phyloP scores from a whole-genome alignment of 2,113 vertebrate species.

The Redunca redunca region DNA sequence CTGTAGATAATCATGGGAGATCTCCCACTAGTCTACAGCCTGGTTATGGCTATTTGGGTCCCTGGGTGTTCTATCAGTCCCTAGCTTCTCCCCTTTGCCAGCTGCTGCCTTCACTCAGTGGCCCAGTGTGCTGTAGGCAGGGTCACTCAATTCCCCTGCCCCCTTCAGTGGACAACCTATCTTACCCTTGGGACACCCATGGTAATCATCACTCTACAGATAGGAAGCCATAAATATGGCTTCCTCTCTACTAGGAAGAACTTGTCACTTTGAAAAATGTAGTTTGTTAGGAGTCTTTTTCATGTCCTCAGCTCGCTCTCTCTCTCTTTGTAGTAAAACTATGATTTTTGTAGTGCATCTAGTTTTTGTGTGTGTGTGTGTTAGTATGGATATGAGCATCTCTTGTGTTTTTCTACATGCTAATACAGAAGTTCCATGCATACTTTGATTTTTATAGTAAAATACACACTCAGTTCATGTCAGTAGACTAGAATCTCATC shows the following conservation, averaged over 20 bases:
- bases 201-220: background rate
- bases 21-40: background rate
- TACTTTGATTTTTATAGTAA: background rate
- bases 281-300: background rate
- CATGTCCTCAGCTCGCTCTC: background rate
- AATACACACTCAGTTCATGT: background rate
- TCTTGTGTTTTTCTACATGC: background rate
- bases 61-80: background rate
- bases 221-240: background rate
- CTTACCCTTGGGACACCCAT: background rate
- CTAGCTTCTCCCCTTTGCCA: background rate
- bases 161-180: background rate
- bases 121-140: background rate
- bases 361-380: background rate
- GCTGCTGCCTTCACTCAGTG: background rate
- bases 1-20: background rate
- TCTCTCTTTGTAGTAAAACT: background rate
- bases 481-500: background rate
- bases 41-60: background rate
- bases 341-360: background rate
- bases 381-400: background rate
- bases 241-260: background rate
- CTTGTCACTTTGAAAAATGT: background rate
- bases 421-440: background rate
- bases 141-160: background rate